Evolutionary conservation across 2,113 vertebrate species (phyloP).

Genomic region (Chionis minor): DNA sequence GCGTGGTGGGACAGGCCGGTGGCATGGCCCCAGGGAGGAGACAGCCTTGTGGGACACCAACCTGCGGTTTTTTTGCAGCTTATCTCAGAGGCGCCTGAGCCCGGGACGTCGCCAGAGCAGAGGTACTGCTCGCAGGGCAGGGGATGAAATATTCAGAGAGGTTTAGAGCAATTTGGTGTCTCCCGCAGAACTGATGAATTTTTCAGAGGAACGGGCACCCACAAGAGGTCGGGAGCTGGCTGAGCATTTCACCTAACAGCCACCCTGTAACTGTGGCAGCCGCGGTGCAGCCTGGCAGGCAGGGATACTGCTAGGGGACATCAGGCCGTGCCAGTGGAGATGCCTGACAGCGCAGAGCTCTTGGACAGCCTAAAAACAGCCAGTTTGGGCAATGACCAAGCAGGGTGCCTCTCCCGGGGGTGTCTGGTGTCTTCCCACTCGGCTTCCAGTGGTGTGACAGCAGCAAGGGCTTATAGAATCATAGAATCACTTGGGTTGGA

Average conservation of each 20-base stretch:
- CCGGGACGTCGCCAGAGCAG: accelerated
- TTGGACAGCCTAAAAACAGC: not conserved
- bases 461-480: not conserved
- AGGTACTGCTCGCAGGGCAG: accelerated
- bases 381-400: not conserved
- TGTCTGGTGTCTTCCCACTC: not conserved
- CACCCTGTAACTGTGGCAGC: accelerated
- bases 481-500: too few species aligned
- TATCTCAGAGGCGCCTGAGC: not conserved
- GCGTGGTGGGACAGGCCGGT: accelerated
- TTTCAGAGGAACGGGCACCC: conserved; percentile 2
- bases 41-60: not conserved
- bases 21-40: not conserved
- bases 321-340: accelerated
- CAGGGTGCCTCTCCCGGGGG: not conserved
- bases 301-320: not conserved
- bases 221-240: not conserved
- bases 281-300: not conserved
- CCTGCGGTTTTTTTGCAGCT: not conserved
- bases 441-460: not conserved
- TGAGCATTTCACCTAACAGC: not conserved
- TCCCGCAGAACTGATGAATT: not conserved
- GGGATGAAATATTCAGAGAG: conserved; percentile 66
- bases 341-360: not conserved
- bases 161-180: conserved; percentile 66